Base-by-base conservation (phyloP, 23 tunicate genomes). In the Halocynthia aurantium region DNA sequence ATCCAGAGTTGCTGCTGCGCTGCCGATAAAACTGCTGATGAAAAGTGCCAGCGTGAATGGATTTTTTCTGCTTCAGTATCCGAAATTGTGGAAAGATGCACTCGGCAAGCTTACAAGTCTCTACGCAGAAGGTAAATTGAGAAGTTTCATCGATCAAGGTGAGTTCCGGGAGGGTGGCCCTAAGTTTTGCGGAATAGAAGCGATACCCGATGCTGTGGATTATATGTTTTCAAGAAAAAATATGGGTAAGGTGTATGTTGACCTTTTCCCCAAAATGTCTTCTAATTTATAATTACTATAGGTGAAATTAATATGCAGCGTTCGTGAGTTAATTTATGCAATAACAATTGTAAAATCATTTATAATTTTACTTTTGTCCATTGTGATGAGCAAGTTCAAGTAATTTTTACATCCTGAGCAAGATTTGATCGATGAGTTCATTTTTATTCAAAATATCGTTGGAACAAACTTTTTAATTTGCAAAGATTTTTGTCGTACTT, bases 1-100 rank as follows among this genome's bases (percentile, higher is more conserved):
- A 58, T n/a, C 12, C 82, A 92, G 98, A 69, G 72, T 84, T 57
- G 91, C 95, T 13, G 86, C 99, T 18, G 93, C 91, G 50, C 77
- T 96, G 22, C 99, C 99, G 8, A 86, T 96, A 6, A 96, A 96
- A 70, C 55, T 96, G 56, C 81, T 96, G 76, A 87, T 78, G 91
- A 96, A 89, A 79, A 89, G 96, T 75, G 95, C 99, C 52, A 77
- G 84, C 8, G 95, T 96, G 22, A 53, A 75, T 10, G 99, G 99
- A 6, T 96, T 96, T 62, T 96, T 96, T 57, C 82, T 96, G 5
- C 78, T 96, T 52, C 91, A 85, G 52, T 96, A 85, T 61, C 98
- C 86, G 8, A 71, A 77, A 7, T 72, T 85, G 57, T 89, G 83
- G 89, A 76, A 76, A 51, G 76, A 73, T 10, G 70, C 96, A 12